Evolutionary conservation across 2,113 vertebrate genomes (phyloP).

Genomic region (Tor tambroides): DNA sequence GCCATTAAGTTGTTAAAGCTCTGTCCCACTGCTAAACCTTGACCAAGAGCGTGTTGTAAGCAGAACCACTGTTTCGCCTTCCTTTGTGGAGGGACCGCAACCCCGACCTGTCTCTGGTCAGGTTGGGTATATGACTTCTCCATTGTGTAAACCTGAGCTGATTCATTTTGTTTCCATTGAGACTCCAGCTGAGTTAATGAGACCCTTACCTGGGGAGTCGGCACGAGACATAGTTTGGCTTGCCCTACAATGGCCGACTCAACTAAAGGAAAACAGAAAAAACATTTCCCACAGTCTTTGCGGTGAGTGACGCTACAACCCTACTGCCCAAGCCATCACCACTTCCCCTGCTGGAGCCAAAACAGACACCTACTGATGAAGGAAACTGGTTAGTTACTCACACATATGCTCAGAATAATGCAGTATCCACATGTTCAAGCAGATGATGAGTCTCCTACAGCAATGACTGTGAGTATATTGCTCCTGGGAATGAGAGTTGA

Average conservation of each 20-base stretch:
- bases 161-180: background rate
- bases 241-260: constrained; percentile 28
- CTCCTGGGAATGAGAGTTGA: constrained; percentile 7
- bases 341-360: constrained; percentile 54
- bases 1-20: constrained; percentile 23
- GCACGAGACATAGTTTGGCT: constrained; percentile 31
- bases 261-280: constrained; percentile 7
- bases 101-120: background rate
- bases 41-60: background rate
- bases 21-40: constrained; percentile 1
- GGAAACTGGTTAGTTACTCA: constrained; percentile 51
- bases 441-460: constrained; percentile 19
- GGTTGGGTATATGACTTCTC: background rate
- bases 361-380: constrained; percentile 55
- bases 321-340: constrained; percentile 54
- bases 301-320: background rate
- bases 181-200: constrained; percentile 46
- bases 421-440: constrained; percentile 35
- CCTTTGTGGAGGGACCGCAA: background rate
- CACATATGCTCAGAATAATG: constrained; percentile 27
- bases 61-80: background rate
- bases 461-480: constrained; percentile 16
- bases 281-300: constrained; percentile 40
- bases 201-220: constrained; percentile 40
- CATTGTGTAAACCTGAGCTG: constrained; percentile 11